These are phyloP conservation scores for Chalcosyrphus nemorum DNA, from an alignment of 2,888 invertebrate genomes.

Conservation along the genomic window DNA sequence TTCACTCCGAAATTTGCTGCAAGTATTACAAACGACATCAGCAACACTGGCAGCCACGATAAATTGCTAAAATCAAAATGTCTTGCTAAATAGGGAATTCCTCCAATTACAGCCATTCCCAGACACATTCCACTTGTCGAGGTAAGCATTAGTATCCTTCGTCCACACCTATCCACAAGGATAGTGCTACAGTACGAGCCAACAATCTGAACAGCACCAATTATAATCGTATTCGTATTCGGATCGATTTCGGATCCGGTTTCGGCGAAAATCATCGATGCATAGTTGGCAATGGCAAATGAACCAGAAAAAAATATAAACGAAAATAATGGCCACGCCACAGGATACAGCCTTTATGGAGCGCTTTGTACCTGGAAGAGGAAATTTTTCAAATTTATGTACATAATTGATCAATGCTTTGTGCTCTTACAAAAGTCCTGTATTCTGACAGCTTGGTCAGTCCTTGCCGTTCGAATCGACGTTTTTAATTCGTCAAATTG, in stretches of 20 bases:
- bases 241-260: slow-evolving; percentile 77
- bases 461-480: slow-evolving; percentile 73
- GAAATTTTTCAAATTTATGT: no score
- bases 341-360: slow-evolving; percentile 76
- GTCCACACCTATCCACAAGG: slow-evolving; percentile 78
- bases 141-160: slow-evolving; percentile 77
- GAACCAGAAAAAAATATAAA: slow-evolving; percentile 77
- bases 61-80: slow-evolving; percentile 73
- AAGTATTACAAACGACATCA: slow-evolving; percentile 78
- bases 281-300: slow-evolving; percentile 79
- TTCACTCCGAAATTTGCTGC: no score
- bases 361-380: slow-evolving; percentile 75
- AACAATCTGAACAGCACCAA: slow-evolving; percentile 78
- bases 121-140: slow-evolving; percentile 76
- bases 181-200: slow-evolving; percentile 77
- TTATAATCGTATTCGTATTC: slow-evolving; percentile 78
- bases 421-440: slow-evolving; percentile 76
- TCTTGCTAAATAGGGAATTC: slow-evolving; percentile 75
- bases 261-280: slow-evolving; percentile 78
- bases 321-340: slow-evolving; percentile 75
- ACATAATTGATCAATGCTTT: no score
- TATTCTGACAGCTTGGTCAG: slow-evolving; percentile 62
- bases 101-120: slow-evolving; percentile 75
- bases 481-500: slow-evolving; percentile 76
- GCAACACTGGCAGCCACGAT: slow-evolving; percentile 77